Conservation (phyloP, 2,113 vertebrate species). For the Hippocampus comes region DNA sequence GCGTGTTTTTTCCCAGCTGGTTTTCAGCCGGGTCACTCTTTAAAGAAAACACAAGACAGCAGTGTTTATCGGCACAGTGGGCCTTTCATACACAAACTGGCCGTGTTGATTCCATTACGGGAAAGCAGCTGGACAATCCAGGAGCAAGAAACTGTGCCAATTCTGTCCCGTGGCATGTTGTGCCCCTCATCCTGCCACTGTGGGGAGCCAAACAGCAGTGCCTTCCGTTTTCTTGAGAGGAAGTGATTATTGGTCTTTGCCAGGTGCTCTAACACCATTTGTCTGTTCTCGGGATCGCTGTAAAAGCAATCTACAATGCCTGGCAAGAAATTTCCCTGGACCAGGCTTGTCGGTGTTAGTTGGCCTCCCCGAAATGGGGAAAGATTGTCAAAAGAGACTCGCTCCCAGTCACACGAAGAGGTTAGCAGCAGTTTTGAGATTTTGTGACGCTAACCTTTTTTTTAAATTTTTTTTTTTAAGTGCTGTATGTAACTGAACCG, state of each 20-base stretch:
- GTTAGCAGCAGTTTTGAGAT: constrained; percentile 72
- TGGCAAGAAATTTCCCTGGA: constrained; percentile 41
- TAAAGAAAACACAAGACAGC: constrained; percentile 40
- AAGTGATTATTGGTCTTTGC: constrained; percentile 41
- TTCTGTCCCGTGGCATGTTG: constrained; percentile 30
- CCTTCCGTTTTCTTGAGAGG: constrained; percentile 32
- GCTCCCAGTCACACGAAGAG: constrained; percentile 46
- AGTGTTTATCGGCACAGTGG: constrained; percentile 60
- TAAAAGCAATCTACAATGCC: constrained; percentile 49
- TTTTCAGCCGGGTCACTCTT: constrained; percentile 38
- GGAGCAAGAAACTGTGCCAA: constrained; percentile 29
- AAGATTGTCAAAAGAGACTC: constrained; percentile 66
- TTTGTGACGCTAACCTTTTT: constrained; percentile 40
- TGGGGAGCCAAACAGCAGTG: constrained; percentile 49
- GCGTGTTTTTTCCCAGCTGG: constrained; percentile 42
- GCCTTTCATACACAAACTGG: constrained; percentile 52
- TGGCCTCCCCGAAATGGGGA: constrained; percentile 56
- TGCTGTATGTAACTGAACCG: constrained; percentile 45
- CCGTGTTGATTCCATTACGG: constrained; percentile 56
- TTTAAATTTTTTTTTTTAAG: constrained; percentile 43
- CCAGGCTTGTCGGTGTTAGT: constrained; percentile 46
- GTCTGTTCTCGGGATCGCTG: constrained; percentile 44
- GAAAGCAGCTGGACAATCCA: constrained; percentile 61
- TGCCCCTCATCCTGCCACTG: constrained; percentile 32
- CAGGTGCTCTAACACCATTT: constrained; percentile 60